Base-by-base conservation (phyloP, 2,888 invertebrate species). In the Lepeophtheirus nordmannii region DNA sequence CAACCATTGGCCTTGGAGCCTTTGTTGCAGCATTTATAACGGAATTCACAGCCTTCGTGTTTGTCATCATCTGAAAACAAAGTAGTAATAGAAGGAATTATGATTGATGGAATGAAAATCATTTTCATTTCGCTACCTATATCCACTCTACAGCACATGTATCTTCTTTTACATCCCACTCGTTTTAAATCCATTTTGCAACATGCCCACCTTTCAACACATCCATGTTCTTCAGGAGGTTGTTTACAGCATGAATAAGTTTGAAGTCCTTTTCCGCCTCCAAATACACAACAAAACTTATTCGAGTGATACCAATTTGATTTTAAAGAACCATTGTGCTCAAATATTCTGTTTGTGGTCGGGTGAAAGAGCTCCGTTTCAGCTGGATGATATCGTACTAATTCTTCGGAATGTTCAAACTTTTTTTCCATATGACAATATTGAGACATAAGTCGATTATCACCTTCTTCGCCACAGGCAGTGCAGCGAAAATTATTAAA, bases 351-450 rank as follows among this genome's bases (percentile, higher is more conserved):
- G 14, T 22, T 38, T 11, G 22, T 37, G 10, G 61, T n/a, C 5
- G 61, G 61, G 17, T 61, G 61, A 17, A 30, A 61, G 12, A 30
- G n/a, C 58, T 58, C 23, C 8, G 53, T n/a, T 17, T 46, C 53
- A n/a, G 53, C 53, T n/a, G 53, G 53, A 46, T 46, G 53, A 17
- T n/a, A 46, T 46, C 53, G 53, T 5, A n/a, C 37, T 30, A 61
- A 39, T n/a, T 22, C 23, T 12, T 37, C 61, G 12, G 38, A 37
- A 39, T 61, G 61, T 17, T 30, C 39, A 2, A n/a, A 2, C 30
- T 61, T 37, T 9, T 41, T 41, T 23, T 63, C 37, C 30, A 63
- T 46, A 37, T 63, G 63, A 30, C 63, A 63, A 53, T 53, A 63
- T 12, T 46, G 22, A 10, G 56, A n/a, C 20, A 63, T 14, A 9